Conservation (phyloP, 53 echinoderm and acorn worm species). For the Glandiceps talaboti region DNA sequence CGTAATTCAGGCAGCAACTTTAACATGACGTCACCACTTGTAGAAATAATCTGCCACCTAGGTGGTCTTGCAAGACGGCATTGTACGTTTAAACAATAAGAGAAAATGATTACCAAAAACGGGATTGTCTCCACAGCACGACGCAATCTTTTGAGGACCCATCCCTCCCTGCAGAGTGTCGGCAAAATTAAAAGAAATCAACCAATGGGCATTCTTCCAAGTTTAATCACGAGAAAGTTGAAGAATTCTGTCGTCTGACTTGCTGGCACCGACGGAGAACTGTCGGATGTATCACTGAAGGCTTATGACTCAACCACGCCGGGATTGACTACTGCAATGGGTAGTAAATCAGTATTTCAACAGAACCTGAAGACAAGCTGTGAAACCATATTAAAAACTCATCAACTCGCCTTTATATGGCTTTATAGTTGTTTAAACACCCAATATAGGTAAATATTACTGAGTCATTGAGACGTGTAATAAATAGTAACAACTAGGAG, state of each 20-base stretch:
- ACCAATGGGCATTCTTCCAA: neutral
- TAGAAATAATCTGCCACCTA: neutral
- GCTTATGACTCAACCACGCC: neutral
- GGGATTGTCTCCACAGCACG: neutral
- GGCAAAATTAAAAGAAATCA: neutral
- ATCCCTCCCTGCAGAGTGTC: neutral
- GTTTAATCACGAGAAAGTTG: neutral
- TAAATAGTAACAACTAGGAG: too few relatives aligned
- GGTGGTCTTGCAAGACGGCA: neutral
- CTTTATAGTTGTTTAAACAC: neutral
- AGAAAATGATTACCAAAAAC: neutral
- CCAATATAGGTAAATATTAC: too few relatives aligned
- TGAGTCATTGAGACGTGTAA: too few relatives aligned
- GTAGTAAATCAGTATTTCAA: too few relatives aligned
- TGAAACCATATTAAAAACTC: too few relatives aligned
- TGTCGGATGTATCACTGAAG: neutral
- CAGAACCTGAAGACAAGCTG: too few relatives aligned
- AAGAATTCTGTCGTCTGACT: neutral
- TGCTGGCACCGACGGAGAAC: neutral
- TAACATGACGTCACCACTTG: neutral
- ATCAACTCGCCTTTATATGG: neutral
- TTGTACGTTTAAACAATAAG: neutral
- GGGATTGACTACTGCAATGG: too few relatives aligned
- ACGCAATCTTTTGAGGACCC: neutral
- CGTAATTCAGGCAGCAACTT: neutral